Percentiles rank a stretch among this genome's conserved stretches.
Evolutionary conservation across 2,888 invertebrate genomes (phyloP).

Genomic region (Ptychoptera contaminata): DNA sequence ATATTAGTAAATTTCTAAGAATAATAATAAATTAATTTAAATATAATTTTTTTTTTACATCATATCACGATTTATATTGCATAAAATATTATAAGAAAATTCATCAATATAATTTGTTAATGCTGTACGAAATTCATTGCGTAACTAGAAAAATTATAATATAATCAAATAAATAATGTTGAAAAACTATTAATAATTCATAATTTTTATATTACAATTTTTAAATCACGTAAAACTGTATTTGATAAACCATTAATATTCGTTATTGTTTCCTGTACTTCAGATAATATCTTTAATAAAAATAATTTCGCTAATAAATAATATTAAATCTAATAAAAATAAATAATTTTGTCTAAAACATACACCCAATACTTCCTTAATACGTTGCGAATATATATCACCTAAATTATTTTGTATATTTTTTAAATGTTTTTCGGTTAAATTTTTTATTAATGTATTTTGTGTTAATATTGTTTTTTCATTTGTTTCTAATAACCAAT

Average conservation of each 20-base stretch:
- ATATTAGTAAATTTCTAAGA: too few relatives aligned
- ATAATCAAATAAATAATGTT: too few relatives aligned
- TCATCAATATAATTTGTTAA: constrained; percentile 26
- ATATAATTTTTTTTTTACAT: constrained; percentile 16
- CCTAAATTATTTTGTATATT: constrained; percentile 25
- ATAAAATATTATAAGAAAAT: constrained; percentile 28
- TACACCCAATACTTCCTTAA: constrained; percentile 27
- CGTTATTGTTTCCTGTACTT: constrained; percentile 22
- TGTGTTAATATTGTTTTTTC: constrained; percentile 29
- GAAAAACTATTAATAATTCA: too few relatives aligned
- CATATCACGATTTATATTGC: constrained; percentile 30
- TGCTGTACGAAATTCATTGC: constrained; percentile 24
- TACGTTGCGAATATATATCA: constrained; percentile 25
- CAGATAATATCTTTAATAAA: constrained; percentile 21
- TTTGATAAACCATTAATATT: constrained; percentile 15
- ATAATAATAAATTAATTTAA: too few relatives aligned
- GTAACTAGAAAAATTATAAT: too few relatives aligned
- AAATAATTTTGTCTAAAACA: constrained; percentile 5
- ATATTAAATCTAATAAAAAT: too few relatives aligned
- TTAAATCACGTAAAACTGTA: constrained; percentile 20
- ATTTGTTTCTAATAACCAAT: constrained; percentile 27
- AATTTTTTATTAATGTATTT: constrained; percentile 20
- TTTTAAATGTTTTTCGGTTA: constrained; percentile 21
- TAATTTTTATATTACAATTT: too few relatives aligned
- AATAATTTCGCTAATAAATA: constrained; percentile 1